A percentile compares a stretch with the other conserved stretches of the same genome.
phyloP scores from a whole-genome alignment of 2,888 invertebrate species.

The Hyppa rectilinea region DNA sequence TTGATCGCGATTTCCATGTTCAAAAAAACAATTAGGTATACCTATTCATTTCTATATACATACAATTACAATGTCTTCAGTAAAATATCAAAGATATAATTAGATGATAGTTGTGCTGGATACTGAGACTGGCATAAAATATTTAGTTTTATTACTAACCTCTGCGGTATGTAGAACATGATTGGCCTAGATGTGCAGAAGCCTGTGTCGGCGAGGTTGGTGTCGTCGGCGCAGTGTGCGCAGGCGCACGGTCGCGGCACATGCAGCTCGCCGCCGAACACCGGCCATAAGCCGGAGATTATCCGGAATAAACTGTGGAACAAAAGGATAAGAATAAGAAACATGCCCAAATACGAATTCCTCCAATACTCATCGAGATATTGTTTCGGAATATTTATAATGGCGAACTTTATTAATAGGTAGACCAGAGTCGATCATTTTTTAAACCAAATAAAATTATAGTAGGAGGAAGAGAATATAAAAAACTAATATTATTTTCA shows the following conservation, averaged over 20 bases:
- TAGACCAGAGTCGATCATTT: too few relatives aligned
- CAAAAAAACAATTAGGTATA: too few relatives aligned
- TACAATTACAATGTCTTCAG: too few relatives aligned
- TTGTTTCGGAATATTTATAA: neutral
- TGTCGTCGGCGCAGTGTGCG: constrained; percentile 83
- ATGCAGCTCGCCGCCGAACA: constrained; percentile 95
- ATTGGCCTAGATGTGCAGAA: constrained; percentile 91
- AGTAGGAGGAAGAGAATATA: too few relatives aligned
- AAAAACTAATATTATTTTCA: too few relatives aligned
- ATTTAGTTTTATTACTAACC: constrained; percentile 72
- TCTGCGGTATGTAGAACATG: constrained; percentile 98
- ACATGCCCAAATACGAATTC: too few relatives aligned
- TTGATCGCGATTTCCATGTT: too few relatives aligned
- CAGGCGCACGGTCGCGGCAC: constrained; percentile 91
- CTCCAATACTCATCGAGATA: too few relatives aligned
- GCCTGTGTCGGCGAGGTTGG: constrained; percentile 66
- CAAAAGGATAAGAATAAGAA: too few relatives aligned
- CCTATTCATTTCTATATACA: too few relatives aligned
- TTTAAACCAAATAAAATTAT: too few relatives aligned
- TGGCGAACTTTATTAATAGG: neutral
- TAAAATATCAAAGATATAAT: too few relatives aligned
- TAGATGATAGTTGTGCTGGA: neutral
- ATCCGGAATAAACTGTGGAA: constrained; percentile 95
- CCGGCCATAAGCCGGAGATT: constrained; percentile 98
- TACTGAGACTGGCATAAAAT: neutral